Conservation (phyloP, 2,888 invertebrate species). For the Caenorhabditis sp. region DNA sequence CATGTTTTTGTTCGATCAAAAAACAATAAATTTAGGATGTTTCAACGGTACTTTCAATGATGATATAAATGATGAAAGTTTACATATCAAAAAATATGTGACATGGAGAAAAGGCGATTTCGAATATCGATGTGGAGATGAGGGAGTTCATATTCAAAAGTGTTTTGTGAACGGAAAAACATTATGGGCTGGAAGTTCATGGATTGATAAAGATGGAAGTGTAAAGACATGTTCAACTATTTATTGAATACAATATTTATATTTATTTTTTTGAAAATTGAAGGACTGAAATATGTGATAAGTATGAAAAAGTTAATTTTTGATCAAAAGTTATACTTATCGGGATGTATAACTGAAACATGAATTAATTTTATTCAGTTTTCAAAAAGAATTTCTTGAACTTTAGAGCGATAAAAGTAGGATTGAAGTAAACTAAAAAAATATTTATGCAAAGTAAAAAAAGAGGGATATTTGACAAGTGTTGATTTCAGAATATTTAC, state of each 20-base stretch:
- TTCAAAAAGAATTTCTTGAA: no score
- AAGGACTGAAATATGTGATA: no score
- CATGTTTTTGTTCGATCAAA: not conserved
- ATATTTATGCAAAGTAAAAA: no score
- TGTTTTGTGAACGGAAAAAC: conserved; percentile 35
- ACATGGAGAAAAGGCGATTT: conserved; percentile 51
- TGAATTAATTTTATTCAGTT: no score
- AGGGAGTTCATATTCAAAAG: conserved; percentile 57
- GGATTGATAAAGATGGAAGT: conserved; percentile 37
- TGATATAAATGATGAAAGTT: conserved; percentile 48
- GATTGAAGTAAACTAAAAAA: not conserved
- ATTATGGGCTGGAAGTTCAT: conserved; percentile 39
- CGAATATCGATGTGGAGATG: conserved; percentile 57
- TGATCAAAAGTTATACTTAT: no score
- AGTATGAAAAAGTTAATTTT: no score
- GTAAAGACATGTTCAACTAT: conserved; percentile 36
- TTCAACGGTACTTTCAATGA: conserved; percentile 61
- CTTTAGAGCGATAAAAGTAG: no score
- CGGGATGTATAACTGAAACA: no score
- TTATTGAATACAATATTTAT: no score
- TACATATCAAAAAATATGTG: conserved; percentile 60
- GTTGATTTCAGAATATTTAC: no score
- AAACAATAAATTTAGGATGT: conserved; percentile 30
- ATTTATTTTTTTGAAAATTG: no score
- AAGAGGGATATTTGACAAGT: no score